Percentiles rank a stretch among this genome's conserved stretches.
These are phyloP conservation scores for Eclectus roratus DNA, from an alignment of 2,113 vertebrate genomes.

Conservation along the genomic window DNA sequence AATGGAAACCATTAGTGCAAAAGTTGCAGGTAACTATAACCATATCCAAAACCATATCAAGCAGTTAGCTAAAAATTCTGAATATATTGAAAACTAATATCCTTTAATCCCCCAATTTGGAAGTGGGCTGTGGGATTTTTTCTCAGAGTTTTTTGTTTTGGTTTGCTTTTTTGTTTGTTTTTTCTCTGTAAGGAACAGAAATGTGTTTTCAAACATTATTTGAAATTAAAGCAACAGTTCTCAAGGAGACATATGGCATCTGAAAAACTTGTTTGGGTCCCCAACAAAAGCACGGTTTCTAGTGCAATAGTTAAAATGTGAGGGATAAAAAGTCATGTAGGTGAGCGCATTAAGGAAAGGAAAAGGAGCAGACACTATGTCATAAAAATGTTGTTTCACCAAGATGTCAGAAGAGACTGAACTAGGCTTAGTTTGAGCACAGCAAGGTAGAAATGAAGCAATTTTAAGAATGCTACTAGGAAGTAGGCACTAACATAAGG, in stretches of 20 bases:
- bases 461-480: background rate
- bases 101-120: background rate
- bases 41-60: background rate
- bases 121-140: background rate
- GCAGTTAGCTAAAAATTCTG: background rate
- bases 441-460: background rate
- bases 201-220: background rate
- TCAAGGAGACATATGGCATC: background rate
- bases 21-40: background rate
- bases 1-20: slow-evolving; percentile 30
- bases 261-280: background rate
- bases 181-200: background rate
- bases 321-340: background rate
- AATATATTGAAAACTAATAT: background rate
- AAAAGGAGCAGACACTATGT: slow-evolving; percentile 1
- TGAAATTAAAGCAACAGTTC: background rate
- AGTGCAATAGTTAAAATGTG: background rate
- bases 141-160: background rate
- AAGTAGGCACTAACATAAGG: background rate
- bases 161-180: background rate
- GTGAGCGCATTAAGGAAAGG: background rate
- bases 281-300: background rate
- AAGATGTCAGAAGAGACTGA: background rate
- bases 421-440: background rate
- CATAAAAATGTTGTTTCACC: background rate